These are phyloP conservation scores for Sebastolobus altivelis DNA, from an alignment of 2,797 vertebrate species.

Conservation along the genomic window DNA sequence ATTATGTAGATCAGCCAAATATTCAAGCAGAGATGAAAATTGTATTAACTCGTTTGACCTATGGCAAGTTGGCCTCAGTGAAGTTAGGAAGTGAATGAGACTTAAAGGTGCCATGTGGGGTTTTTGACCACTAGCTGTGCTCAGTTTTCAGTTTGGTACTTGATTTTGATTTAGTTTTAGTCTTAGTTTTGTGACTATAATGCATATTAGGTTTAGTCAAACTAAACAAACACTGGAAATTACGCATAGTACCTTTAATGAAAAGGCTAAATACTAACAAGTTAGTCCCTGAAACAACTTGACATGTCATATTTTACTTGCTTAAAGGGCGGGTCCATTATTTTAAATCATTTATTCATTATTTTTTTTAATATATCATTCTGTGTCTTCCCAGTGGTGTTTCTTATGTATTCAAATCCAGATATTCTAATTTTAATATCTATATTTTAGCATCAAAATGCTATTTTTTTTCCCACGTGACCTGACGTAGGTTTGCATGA, in stretches of 20 bases:
- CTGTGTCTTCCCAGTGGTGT: too few species aligned
- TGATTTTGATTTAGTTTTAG: not conserved
- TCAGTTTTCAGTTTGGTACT: not conserved
- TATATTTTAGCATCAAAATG: too few species aligned
- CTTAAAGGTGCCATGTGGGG: not conserved
- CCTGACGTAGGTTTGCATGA: too few species aligned
- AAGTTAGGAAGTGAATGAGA: slow-evolving; percentile 8
- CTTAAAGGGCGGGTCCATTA: too few species aligned
- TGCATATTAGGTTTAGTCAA: not conserved
- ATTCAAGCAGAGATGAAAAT: slow-evolving; percentile 40
- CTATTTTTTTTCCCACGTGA: too few species aligned
- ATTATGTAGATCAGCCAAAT: slow-evolving; percentile 37
- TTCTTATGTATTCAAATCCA: too few species aligned
- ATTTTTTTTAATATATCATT: too few species aligned
- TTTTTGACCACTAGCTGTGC: not conserved
- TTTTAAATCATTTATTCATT: too few species aligned
- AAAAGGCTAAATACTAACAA: not conserved
- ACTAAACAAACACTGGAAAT: not conserved
- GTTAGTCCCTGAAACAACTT: too few species aligned
- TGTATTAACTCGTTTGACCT: slow-evolving; percentile 38
- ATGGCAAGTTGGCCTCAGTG: slow-evolving; percentile 12
- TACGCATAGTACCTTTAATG: not conserved
- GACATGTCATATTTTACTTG: not conserved
- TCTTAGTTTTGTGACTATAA: too few species aligned
- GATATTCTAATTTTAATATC: too few species aligned